phyloP scores from a whole-genome alignment of 1,140 invertebrate genomes.

The Sinella curviseta region DNA sequence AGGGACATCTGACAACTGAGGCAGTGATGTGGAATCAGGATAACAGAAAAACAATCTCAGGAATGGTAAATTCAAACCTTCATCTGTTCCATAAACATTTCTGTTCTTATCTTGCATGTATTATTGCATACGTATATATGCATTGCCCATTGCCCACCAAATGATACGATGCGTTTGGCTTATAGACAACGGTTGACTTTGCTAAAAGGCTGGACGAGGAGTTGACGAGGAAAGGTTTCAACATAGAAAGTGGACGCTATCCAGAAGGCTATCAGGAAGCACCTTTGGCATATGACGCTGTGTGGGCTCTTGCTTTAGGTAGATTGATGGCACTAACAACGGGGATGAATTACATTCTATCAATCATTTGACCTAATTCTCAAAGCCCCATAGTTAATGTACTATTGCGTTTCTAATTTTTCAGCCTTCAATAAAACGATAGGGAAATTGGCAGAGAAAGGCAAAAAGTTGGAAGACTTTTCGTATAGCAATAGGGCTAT shows the following conservation, averaged over 20 bases:
- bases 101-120: not conserved
- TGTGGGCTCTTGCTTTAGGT: constrained; percentile 95
- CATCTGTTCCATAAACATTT: too few species aligned
- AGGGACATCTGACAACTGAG: constrained; percentile 97
- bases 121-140: too few species aligned
- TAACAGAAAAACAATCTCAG: constrained; percentile 84
- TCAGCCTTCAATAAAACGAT: constrained; percentile 95
- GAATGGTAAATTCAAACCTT: constrained; percentile 79
- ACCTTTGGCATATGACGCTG: constrained; percentile 96
- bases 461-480: constrained; percentile 88
- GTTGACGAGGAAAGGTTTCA: constrained; percentile 74
- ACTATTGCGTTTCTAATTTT: constrained; percentile 30
- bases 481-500: constrained; percentile 95
- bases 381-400: not conserved
- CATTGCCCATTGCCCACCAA: too few species aligned
- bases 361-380: not conserved
- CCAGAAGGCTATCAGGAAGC: constrained; percentile 97
- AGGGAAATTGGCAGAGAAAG: constrained; percentile 74
- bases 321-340: constrained; percentile 43
- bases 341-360: too few species aligned
- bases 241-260: constrained; percentile 77
- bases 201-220: constrained; percentile 70
- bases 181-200: constrained; percentile 66
- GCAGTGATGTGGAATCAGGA: constrained; percentile 98
- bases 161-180: too few species aligned